Evolutionary conservation across 2,113 vertebrate genomes (phyloP).

Genomic region (Pholis gunnellus): DNA sequence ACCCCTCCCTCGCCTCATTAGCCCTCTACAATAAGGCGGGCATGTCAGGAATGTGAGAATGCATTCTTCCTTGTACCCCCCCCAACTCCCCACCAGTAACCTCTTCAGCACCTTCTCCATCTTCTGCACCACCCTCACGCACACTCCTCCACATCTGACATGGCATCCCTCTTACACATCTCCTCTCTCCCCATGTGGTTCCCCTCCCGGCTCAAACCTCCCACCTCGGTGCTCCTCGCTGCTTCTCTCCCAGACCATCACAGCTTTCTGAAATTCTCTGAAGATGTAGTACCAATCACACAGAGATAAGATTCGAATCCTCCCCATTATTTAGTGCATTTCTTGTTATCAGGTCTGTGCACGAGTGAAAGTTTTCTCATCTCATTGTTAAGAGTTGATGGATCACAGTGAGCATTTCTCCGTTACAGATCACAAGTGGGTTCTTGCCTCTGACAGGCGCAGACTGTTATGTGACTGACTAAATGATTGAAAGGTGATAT

Average conservation of each 20-base stretch:
- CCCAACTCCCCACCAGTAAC: constrained; percentile 37
- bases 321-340: constrained; percentile 34
- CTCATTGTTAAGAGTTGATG: background rate
- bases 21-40: constrained; percentile 68
- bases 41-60: constrained; percentile 73
- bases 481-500: too few species aligned
- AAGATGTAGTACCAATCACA: constrained; percentile 60
- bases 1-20: constrained; percentile 69
- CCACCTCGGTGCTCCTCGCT: constrained; percentile 1
- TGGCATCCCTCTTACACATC: constrained; percentile 15
- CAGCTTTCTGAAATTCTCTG: constrained; percentile 29
- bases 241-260: background rate
- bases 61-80: constrained; percentile 48
- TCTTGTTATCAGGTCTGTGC: constrained; percentile 2
- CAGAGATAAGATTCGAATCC: constrained; percentile 52
- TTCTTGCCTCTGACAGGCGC: background rate
- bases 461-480: too few species aligned
- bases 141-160: constrained; percentile 33
- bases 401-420: background rate
- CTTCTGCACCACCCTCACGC: constrained; percentile 18
- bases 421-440: too few species aligned
- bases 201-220: constrained; percentile 14
- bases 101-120: constrained; percentile 57
- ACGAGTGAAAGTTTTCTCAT: background rate
- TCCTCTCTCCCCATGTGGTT: background rate